phyloP scores from a whole-genome alignment of 2,797 vertebrate species.

The Austrolebias charrua region DNA sequence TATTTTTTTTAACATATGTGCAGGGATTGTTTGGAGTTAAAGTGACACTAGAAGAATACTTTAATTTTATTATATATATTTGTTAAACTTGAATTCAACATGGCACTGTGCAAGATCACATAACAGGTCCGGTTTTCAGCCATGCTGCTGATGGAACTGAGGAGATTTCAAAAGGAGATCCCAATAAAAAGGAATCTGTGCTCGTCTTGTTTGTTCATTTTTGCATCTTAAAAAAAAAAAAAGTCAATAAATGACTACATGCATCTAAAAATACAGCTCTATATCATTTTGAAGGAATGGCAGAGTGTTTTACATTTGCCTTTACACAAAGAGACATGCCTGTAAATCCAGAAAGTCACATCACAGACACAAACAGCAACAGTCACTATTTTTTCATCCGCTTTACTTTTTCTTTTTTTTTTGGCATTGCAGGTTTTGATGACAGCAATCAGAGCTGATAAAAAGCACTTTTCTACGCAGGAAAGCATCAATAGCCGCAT shows the following conservation, averaged over 20 bases:
- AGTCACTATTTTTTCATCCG: constrained; percentile 37
- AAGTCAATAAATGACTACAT: constrained; percentile 34
- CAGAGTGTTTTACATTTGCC: constrained; percentile 28
- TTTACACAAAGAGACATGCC: constrained; percentile 45
- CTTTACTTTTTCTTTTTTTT: constrained; percentile 51
- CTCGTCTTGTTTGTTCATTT: constrained; percentile 44
- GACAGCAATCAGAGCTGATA: constrained; percentile 48
- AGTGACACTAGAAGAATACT: constrained; percentile 36
- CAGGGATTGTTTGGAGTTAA: constrained; percentile 35
- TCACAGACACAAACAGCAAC: constrained; percentile 53
- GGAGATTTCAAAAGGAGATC: constrained; percentile 17
- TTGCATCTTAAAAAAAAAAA: background rate
- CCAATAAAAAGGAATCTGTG: constrained; percentile 39
- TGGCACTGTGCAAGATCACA: constrained; percentile 62
- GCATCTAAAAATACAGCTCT: constrained; percentile 53
- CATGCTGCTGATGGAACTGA: constrained; percentile 40
- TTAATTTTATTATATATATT: constrained; percentile 11
- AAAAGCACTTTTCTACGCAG: constrained; percentile 9
- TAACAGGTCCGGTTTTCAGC: constrained; percentile 60
- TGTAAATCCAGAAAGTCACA: constrained; percentile 54
- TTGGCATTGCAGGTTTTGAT: constrained; percentile 50
- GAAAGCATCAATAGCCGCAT: constrained; percentile 8
- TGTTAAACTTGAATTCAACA: constrained; percentile 18
- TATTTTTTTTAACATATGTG: constrained; percentile 44
- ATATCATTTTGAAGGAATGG: constrained; percentile 10